A percentile compares a stretch with the other conserved stretches of the same genome.
phyloP scores from a whole-genome alignment of 2,113 vertebrate species.

The Serilophus lunatus region DNA sequence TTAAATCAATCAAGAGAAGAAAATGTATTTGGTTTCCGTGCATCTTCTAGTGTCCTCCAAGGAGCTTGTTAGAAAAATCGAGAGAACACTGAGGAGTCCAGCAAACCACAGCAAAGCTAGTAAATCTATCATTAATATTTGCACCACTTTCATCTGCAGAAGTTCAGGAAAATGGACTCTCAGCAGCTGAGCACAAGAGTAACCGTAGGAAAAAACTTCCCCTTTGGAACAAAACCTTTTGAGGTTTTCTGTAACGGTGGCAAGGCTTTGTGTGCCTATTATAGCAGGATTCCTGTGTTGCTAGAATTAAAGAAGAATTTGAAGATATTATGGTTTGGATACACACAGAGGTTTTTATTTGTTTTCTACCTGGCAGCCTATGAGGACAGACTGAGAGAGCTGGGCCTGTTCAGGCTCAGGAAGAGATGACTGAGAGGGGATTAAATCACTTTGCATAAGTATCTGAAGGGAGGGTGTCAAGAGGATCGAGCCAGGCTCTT shows the following conservation, averaged over 20 bases:
- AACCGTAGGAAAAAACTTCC: neutral
- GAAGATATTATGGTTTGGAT: neutral
- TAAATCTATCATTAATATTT: neutral
- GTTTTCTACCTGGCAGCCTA: neutral
- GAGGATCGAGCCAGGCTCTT: neutral
- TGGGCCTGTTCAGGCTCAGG: neutral
- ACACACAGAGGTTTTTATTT: neutral
- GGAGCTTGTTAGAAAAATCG: slow-evolving; percentile 28
- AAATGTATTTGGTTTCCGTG: neutral
- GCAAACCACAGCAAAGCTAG: neutral
- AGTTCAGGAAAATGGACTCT: neutral
- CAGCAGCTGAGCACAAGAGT: neutral
- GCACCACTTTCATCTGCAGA: slow-evolving; percentile 10
- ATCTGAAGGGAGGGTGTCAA: neutral
- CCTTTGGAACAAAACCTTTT: neutral
- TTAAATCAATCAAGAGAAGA: neutral
- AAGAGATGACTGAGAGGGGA: neutral
- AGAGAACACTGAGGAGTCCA: neutral
- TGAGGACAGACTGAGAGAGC: neutral
- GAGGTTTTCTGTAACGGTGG: neutral
- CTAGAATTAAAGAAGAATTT: neutral
- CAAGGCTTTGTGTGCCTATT: fast-evolving
- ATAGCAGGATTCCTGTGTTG: neutral
- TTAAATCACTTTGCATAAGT: neutral
- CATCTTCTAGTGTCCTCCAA: slow-evolving; percentile 3